Percentiles rank a stretch among this genome's conserved stretches.
phyloP scores from a whole-genome alignment of 2,797 vertebrate genomes.

The Discoglossus pictus region DNA sequence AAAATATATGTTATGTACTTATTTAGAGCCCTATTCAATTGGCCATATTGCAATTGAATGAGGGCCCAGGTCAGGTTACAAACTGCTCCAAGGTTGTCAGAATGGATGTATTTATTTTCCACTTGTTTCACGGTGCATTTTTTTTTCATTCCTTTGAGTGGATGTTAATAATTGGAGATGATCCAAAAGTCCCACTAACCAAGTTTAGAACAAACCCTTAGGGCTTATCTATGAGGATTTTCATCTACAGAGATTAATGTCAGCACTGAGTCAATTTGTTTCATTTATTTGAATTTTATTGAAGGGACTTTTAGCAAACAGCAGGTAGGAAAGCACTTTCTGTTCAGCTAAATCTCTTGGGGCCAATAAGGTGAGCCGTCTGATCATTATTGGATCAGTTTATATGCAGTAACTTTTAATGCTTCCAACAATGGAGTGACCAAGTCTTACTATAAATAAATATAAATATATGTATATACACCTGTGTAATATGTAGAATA shows the following conservation, averaged over 20 bases:
- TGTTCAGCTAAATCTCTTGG: constrained; percentile 1
- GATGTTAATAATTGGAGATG: background rate
- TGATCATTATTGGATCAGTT: constrained; percentile 10
- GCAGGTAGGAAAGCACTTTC: background rate
- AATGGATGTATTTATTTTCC: too few species aligned
- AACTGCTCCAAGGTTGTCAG: too few species aligned
- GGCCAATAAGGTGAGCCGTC: constrained; percentile 17
- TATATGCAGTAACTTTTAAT: too few species aligned
- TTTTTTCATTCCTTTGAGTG: background rate
- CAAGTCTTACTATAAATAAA: too few species aligned
- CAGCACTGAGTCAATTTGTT: background rate
- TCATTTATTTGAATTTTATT: background rate
- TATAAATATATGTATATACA: too few species aligned
- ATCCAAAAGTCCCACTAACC: constrained; percentile 1
- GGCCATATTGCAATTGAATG: background rate
- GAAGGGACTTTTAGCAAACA: background rate
- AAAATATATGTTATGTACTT: too few species aligned
- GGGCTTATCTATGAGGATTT: background rate
- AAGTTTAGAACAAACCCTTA: background rate
- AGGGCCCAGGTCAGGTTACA: background rate
- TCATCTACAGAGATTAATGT: constrained; percentile 1
- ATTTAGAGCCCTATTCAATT: too few species aligned
- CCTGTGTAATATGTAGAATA: too few species aligned
- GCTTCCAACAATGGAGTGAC: too few species aligned
- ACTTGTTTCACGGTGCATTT: too few species aligned